Evolutionary conservation across 2,113 vertebrate genomes (phyloP).

Genomic region (Pampusana beccarii): DNA sequence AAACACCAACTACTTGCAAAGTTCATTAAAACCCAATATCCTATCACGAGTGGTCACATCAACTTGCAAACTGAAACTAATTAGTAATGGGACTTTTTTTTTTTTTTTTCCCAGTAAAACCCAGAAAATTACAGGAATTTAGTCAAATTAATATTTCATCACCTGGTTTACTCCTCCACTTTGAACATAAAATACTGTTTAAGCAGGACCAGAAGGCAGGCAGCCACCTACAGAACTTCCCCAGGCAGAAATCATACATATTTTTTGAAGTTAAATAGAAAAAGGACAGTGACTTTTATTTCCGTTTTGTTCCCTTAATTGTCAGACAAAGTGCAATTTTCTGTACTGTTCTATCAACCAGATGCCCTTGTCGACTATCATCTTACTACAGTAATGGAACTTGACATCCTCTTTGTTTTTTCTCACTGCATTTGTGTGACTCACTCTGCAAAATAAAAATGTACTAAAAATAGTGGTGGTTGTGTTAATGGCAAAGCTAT

Average conservation of each 20-base stretch:
- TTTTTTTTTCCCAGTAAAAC: neutral
- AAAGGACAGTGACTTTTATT: constrained; percentile 20
- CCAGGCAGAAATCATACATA: constrained; percentile 28
- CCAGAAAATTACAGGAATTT: neutral
- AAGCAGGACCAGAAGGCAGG: neutral
- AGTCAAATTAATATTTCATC: constrained; percentile 25
- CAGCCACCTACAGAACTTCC: constrained; percentile 41
- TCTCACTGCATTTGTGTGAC: constrained; percentile 33
- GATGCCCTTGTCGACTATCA: constrained; percentile 54
- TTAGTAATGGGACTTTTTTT: neutral
- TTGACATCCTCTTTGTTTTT: constrained; percentile 43
- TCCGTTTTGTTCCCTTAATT: constrained; percentile 41
- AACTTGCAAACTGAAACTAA: neutral
- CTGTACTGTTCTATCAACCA: constrained; percentile 52
- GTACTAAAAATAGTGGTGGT: constrained; percentile 26
- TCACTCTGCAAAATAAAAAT: constrained; percentile 58
- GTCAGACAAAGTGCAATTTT: constrained; percentile 65
- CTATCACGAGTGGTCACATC: neutral
- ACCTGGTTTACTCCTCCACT: neutral
- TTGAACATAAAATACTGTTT: neutral
- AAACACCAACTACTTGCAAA: neutral
- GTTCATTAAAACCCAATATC: neutral
- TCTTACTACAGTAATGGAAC: constrained; percentile 33
- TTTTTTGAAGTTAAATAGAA: constrained; percentile 41
- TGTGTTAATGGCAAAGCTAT: constrained; percentile 31